phyloP scores from a whole-genome alignment of 2,888 invertebrate genomes.

The Andrena bucephala region DNA sequence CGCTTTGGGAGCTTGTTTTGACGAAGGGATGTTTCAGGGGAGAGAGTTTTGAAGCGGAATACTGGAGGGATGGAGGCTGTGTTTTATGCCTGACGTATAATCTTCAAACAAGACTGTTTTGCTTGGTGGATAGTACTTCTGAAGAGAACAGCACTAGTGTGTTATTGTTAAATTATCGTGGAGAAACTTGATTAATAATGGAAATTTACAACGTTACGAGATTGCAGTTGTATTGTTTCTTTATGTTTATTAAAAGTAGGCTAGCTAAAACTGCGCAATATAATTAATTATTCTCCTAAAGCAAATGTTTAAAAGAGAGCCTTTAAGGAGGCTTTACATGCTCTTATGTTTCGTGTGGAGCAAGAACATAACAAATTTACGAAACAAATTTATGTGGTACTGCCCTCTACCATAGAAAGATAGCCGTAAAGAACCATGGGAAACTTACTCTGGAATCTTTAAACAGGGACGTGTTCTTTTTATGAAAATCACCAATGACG shows the following conservation, averaged over 20 bases:
- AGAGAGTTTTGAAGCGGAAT: no score
- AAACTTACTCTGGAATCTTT: no score
- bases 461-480: no score
- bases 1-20: constrained; percentile 13
- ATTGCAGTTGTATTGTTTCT: not conserved
- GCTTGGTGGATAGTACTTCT: not conserved
- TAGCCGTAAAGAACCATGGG: no score
- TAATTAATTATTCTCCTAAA: no score
- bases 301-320: no score
- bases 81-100: constrained; percentile 20
- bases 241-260: not conserved
- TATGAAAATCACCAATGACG: no score
- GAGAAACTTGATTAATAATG: not conserved
- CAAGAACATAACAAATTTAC: no score
- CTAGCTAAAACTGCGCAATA: not conserved
- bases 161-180: not conserved
- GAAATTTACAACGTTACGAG: not conserved
- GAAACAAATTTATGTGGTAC: no score
- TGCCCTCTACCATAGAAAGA: no score
- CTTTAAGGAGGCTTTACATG: no score
- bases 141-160: not conserved
- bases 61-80: not conserved
- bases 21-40: not conserved
- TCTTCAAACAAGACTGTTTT: not conserved
- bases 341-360: no score